A percentile compares a stretch with the other conserved stretches of the same genome.
phyloP scores from a whole-genome alignment of 2,888 invertebrate genomes.

The Xanthia icteritia region DNA sequence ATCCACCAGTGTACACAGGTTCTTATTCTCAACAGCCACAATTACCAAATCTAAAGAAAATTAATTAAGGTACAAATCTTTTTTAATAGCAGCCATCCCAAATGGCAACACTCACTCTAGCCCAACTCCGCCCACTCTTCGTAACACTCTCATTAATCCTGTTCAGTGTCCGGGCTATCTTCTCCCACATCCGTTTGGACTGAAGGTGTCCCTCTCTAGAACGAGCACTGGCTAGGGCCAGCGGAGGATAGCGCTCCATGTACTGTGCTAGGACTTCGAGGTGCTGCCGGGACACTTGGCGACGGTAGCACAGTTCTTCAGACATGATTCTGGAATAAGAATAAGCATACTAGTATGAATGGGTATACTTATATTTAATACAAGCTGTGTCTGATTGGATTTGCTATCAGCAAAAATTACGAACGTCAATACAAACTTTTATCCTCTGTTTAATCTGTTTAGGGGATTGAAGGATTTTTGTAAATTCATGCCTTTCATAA shows the following conservation, averaged over 20 bases:
- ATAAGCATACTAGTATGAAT: neutral
- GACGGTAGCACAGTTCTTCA: slow-evolving; percentile 48
- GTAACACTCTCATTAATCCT: slow-evolving; percentile 59
- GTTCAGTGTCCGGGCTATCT: slow-evolving; percentile 66
- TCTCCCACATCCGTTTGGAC: slow-evolving; percentile 65
- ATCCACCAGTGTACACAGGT: too few relatives aligned
- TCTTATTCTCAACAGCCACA: too few relatives aligned
- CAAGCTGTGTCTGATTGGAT: neutral
- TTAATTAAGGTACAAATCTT: too few relatives aligned
- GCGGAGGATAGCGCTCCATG: slow-evolving; percentile 67
- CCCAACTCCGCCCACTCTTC: slow-evolving; percentile 65
- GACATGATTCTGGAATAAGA: slow-evolving; percentile 51
- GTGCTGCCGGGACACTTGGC: slow-evolving; percentile 59
- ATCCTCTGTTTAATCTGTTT: neutral
- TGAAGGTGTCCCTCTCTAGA: slow-evolving; percentile 62
- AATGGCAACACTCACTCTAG: slow-evolving; percentile 50
- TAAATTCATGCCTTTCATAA: neutral
- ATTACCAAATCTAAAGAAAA: too few relatives aligned
- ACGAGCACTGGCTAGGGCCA: slow-evolving; percentile 65
- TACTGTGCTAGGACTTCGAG: slow-evolving; percentile 66
- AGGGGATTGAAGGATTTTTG: neutral
- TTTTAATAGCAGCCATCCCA: too few relatives aligned
- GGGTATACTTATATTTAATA: neutral
- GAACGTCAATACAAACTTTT: neutral
- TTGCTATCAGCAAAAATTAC: neutral